Evolutionary conservation across 1,140 invertebrate species (phyloP).

Genomic region (Calliphora vicina): DNA sequence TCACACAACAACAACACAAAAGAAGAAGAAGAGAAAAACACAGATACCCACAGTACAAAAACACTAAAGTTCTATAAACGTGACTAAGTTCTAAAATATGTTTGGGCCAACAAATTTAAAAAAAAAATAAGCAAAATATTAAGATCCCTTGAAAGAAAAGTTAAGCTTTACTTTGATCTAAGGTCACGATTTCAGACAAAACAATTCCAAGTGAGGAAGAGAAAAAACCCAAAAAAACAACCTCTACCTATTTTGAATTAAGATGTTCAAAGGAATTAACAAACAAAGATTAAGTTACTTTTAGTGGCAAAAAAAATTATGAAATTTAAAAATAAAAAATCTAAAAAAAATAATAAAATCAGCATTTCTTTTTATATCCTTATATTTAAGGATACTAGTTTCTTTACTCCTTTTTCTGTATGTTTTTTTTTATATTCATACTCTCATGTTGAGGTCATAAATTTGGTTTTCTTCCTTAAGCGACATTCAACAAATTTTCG

Average conservation of each 20-base stretch:
- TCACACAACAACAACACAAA: constrained; percentile 15
- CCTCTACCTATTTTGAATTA: constrained; percentile 3
- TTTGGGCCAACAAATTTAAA: not conserved
- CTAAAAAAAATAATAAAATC: not conserved
- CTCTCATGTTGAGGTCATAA: constrained; percentile 53
- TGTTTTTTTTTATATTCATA: no score
- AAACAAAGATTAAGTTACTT: constrained; percentile 14
- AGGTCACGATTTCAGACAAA: constrained; percentile 26
- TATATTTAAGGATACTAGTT: not conserved
- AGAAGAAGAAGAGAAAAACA: not conserved
- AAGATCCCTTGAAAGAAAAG: not conserved
- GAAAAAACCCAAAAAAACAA: not conserved
- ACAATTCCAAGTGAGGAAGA: not conserved
- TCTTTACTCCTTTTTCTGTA: not conserved
- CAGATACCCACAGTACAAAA: not conserved
- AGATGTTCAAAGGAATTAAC: constrained; percentile 1
- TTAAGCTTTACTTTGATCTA: constrained; percentile 1
- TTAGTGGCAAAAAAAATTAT: not conserved
- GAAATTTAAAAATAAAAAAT: not conserved
- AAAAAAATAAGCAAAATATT: not conserved
- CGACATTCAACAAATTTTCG: constrained; percentile 61
- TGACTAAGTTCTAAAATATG: constrained; percentile 49
- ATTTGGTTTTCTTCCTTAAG: constrained; percentile 46
- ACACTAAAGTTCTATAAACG: constrained; percentile 44
- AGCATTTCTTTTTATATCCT: not conserved